phyloP scores from a whole-genome alignment of 2,888 invertebrate genomes.

The Rhynchonema sp. region DNA sequence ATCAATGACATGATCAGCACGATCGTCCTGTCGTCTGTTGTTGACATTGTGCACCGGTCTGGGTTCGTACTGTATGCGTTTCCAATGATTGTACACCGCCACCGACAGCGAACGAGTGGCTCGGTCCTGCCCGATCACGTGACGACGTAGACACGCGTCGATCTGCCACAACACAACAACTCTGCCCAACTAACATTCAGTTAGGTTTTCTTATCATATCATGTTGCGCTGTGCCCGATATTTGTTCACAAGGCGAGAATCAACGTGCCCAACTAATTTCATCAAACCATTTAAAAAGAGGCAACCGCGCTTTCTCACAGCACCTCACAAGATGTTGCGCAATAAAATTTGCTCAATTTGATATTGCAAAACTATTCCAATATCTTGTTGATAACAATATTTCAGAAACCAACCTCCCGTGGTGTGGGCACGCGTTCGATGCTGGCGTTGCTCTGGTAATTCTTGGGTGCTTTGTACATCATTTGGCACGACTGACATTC shows the following conservation, averaged over 20 bases:
- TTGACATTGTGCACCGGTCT: not conserved
- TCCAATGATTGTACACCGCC: conserved; percentile 97
- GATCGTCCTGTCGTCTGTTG: not conserved
- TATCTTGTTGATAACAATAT: too few relatives aligned
- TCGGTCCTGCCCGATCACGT: conserved; percentile 64
- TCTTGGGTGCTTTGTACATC: not conserved
- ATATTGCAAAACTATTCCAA: too few relatives aligned
- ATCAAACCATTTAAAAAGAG: not conserved
- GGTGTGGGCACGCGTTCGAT: not conserved
- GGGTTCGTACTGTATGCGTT: conserved; percentile 45
- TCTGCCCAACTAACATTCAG: too few relatives aligned
- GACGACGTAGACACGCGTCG: conserved; percentile 62
- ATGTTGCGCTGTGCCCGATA: too few relatives aligned
- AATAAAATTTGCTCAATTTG: too few relatives aligned
- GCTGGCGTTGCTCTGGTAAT: not conserved
- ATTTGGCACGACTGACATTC: not conserved
- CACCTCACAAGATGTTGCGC: not conserved
- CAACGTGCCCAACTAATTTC: not conserved
- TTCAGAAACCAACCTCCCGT: too few relatives aligned
- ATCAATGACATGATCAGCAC: too few relatives aligned
- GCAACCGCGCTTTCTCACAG: not conserved
- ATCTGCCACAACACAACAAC: conserved; percentile 43
- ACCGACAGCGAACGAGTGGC: conserved; percentile 94
- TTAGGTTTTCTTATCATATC: too few relatives aligned
- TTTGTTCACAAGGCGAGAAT: not conserved